Evolutionary conservation across 2,797 vertebrate genomes (phyloP).

Genomic region (Phoebastria nigripes): DNA sequence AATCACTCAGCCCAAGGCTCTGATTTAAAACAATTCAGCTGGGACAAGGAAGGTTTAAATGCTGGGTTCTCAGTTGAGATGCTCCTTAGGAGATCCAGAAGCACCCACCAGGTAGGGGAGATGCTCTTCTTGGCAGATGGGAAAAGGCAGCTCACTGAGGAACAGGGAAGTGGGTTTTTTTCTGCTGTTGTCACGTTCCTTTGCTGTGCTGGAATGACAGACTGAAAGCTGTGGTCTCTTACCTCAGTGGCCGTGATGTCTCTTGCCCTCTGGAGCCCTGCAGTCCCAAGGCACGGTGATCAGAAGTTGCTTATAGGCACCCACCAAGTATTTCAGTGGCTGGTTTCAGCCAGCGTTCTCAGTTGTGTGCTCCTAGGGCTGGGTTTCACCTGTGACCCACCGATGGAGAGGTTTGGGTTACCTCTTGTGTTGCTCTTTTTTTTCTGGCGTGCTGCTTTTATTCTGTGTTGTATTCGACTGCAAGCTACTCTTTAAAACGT

Average conservation of each 20-base stretch:
- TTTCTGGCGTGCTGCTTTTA: not conserved
- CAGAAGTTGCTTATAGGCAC: accelerated
- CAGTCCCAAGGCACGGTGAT: accelerated
- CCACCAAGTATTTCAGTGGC: not conserved
- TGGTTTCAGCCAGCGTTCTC: not conserved
- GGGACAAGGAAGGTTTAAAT: not conserved
- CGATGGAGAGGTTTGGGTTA: not conserved
- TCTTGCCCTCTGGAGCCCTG: too few species aligned
- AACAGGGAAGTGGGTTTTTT: accelerated
- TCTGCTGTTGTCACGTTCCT: too few species aligned
- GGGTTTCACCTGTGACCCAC: accelerated
- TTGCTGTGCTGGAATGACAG: not conserved
- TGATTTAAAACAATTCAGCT: not conserved
- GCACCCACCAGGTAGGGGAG: not conserved
- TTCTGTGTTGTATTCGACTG: accelerated
- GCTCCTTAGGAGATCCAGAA: not conserved
- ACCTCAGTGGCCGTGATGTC: accelerated
- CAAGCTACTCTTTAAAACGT: not conserved
- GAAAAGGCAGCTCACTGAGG: not conserved
- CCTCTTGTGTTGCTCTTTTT: not conserved
- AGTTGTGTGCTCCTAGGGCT: not conserved
- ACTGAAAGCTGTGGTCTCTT: not conserved
- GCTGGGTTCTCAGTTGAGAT: accelerated
- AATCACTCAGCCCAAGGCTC: not conserved
- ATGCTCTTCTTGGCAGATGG: accelerated